Percentiles rank a stretch among this genome's conserved stretches.
phyloP scores from a whole-genome alignment of 2,888 invertebrate genomes.

The Drosophila dives region DNA sequence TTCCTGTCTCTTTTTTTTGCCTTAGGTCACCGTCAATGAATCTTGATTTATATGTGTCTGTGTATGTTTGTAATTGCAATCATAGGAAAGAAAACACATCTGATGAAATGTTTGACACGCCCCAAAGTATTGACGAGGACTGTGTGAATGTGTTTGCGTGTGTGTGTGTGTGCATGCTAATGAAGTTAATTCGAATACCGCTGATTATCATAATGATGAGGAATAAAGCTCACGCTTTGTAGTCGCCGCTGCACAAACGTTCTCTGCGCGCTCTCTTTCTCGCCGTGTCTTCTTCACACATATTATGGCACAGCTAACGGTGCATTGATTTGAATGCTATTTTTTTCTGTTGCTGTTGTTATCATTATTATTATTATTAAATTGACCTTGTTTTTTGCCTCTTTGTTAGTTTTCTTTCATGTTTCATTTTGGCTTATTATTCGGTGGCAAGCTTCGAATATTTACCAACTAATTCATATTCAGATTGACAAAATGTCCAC shows the following conservation, averaged over 20 bases:
- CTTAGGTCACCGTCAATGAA: constrained; percentile 46
- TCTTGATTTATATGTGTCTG: not conserved
- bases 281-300: constrained; percentile 16
- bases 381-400: constrained; percentile 74
- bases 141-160: constrained; percentile 5
- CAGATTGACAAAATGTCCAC: constrained; percentile 47
- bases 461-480: constrained; percentile 66
- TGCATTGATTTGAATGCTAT: constrained; percentile 57
- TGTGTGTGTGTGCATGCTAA: constrained; percentile 36
- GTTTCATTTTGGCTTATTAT: constrained; percentile 40
- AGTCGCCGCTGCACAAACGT: constrained; percentile 50
- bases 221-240: constrained; percentile 59
- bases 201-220: constrained; percentile 50
- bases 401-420: constrained; percentile 40
- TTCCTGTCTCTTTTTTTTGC: constrained; percentile 32
- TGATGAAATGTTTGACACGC: constrained; percentile 38
- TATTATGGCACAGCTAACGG: constrained; percentile 77
- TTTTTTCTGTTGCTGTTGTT: constrained; percentile 22
- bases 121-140: constrained; percentile 17
- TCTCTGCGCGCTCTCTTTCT: constrained; percentile 22
- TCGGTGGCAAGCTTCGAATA: constrained; percentile 53
- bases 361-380: constrained; percentile 64
- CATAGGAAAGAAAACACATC: constrained; percentile 10
- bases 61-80: constrained; percentile 31
- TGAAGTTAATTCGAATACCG: constrained; percentile 69